Percentiles rank a stretch among this genome's conserved stretches.
Evolutionary conservation across 2,888 invertebrate genomes (phyloP).

Genomic region (Antitype chi): DNA sequence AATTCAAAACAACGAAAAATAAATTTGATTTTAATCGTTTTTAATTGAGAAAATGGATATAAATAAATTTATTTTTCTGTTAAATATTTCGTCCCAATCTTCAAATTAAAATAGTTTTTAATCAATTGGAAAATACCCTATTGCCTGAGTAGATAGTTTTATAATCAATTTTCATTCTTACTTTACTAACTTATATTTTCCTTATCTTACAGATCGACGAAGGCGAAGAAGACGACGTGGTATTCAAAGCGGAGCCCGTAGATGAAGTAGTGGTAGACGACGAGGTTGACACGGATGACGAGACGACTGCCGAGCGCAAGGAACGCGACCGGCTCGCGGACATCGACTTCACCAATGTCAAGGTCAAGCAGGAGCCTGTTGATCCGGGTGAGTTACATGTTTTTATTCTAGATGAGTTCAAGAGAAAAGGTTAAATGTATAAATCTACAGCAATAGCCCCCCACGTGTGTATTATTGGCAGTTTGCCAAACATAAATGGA

Average conservation of each 20-base stretch:
- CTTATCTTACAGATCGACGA: conserved; percentile 72
- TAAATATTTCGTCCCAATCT: too few relatives aligned
- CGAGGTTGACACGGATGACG: conserved; percentile 91
- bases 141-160: neutral
- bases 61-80: too few relatives aligned
- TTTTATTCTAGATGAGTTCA: neutral
- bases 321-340: conserved; percentile 77
- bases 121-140: too few relatives aligned
- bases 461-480: neutral
- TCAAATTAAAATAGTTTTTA: too few relatives aligned
- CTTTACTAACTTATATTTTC: neutral
- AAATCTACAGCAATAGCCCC: neutral
- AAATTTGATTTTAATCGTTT: too few relatives aligned
- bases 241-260: conserved; percentile 92
- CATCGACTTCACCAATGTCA: conserved; percentile 86
- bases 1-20: too few relatives aligned
- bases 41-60: too few relatives aligned
- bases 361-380: conserved; percentile 93
- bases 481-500: neutral
- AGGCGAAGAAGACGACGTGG: conserved; percentile 93
- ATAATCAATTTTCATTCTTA: neutral
- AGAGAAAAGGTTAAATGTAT: neutral
- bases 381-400: conserved; percentile 88
- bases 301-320: conserved; percentile 78
- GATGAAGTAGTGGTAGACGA: conserved; percentile 92